A percentile compares a stretch with the other conserved stretches of the same genome.
Conservation (phyloP, 2,888 invertebrate genomes). For the Dasysyrphus albostriatus region DNA sequence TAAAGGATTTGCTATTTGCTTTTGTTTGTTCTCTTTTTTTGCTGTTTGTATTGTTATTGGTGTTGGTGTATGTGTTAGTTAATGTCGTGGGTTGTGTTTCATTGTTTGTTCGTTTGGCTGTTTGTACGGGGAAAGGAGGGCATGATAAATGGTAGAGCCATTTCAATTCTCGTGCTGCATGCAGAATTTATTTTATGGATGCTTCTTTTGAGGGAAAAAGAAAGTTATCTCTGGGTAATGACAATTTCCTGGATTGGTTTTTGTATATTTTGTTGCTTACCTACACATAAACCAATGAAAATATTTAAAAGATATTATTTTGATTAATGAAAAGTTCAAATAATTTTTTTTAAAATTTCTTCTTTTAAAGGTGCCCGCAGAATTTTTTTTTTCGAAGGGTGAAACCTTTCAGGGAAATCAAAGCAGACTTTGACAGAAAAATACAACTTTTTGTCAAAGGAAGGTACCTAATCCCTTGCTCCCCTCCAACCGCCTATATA, state of each 20-base stretch:
- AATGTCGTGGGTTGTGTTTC: conserved; percentile 36
- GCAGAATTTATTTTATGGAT: conserved; percentile 11
- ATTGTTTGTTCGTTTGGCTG: conserved; percentile 48
- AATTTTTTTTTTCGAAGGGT: no score
- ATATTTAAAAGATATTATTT: no score
- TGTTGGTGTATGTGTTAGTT: not conserved
- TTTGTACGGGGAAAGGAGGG: not conserved
- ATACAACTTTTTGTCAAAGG: no score
- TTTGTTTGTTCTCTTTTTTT: conserved; percentile 4
- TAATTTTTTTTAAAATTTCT: no score
- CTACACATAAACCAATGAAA: not conserved
- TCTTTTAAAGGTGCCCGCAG: no score
- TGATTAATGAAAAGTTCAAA: no score
- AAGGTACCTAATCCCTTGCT: no score
- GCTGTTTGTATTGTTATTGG: not conserved
- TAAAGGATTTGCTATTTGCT: conserved; percentile 28
- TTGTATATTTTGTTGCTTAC: not conserved
- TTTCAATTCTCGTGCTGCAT: conserved; percentile 16
- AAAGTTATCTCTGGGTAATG: not conserved
- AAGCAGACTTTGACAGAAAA: no score
- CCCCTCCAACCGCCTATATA: no score
- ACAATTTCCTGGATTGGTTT: not conserved
- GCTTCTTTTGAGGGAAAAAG: not conserved
- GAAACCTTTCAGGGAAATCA: no score
- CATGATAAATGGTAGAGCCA: conserved; percentile 54